phyloP scores from a whole-genome alignment of 2,113 vertebrate genomes.

The Alces alces region DNA sequence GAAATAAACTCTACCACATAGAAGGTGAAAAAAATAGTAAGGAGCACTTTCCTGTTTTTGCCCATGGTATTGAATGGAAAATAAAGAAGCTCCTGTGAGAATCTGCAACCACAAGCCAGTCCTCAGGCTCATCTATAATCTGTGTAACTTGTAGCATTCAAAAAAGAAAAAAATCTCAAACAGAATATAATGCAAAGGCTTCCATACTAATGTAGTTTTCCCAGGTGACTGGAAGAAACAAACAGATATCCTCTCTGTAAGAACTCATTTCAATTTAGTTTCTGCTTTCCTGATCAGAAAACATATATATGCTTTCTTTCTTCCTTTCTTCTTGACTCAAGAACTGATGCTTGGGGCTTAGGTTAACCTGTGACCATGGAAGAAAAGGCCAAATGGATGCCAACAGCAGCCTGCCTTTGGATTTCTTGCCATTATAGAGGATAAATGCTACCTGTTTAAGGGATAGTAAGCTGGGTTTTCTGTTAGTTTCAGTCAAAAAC shows the following conservation, averaged over 20 bases:
- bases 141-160: background rate
- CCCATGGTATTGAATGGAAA: background rate
- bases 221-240: background rate
- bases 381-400: background rate
- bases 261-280: background rate
- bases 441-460: constrained; percentile 3
- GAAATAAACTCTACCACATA: background rate
- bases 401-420: background rate
- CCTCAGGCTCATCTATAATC: background rate
- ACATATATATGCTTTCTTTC: background rate
- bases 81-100: background rate
- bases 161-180: background rate
- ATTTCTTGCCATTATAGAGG: constrained; percentile 1
- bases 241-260: background rate
- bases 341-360: background rate
- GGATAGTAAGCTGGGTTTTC: background rate
- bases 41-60: background rate
- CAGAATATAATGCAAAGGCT: background rate
- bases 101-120: background rate
- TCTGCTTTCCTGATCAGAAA: background rate
- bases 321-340: background rate
- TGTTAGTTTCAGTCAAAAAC: background rate
- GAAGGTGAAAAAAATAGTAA: background rate
- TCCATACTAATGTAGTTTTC: background rate
- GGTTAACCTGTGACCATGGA: background rate